Base-by-base conservation (phyloP, 2,888 invertebrate species). In the Drosophila colorata region DNA sequence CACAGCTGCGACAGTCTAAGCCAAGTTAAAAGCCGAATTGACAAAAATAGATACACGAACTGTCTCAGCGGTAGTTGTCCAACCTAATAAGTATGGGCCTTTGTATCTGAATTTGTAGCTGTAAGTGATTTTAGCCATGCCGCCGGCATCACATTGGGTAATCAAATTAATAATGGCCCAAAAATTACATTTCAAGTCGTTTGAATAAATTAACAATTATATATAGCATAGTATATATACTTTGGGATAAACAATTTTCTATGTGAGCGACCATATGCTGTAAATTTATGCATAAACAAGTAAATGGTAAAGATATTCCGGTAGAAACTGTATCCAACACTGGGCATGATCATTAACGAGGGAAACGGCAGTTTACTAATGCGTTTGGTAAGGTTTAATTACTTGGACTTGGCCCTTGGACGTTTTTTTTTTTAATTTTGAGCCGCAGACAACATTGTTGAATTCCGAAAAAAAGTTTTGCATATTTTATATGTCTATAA, bases 171-270 rank as follows among this genome's bases (percentile, higher is more conserved):
- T 89, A 88, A 89, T 88, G 79, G 73, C 72, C 76, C 55, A 77
- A 75, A 88, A 84, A 88, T 85, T 85, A 82, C 79, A 78, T 87
- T 89, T 71, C 71, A 69, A 83, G 81, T 86, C 79, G 71, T 85
- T 78, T 89, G 90, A 87, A 90, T 90, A 90, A 90, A 90, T 90
- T 90, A 90, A 77, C 90, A 89, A 90, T 88, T 87, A 90, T 66
- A 25, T 13, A 52, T 61, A 47, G 61, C 16, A n/a, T 11, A 38
- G 33, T 44, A 16, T 41, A 60, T 40, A 25, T n/a, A 23, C 35
- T 51, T 48, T 44, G 25, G 35, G 18, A 35, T 23, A 43, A 40
- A 66, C 64, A 58, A 73, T 77, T 74, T 74, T 69, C 72, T 68
- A 53, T 64, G 31, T 60, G 46, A 70, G 70, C 70, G 61, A 66